Evolutionary conservation across 2,797 vertebrate genomes (phyloP).

Genomic region (Prionace glauca): DNA sequence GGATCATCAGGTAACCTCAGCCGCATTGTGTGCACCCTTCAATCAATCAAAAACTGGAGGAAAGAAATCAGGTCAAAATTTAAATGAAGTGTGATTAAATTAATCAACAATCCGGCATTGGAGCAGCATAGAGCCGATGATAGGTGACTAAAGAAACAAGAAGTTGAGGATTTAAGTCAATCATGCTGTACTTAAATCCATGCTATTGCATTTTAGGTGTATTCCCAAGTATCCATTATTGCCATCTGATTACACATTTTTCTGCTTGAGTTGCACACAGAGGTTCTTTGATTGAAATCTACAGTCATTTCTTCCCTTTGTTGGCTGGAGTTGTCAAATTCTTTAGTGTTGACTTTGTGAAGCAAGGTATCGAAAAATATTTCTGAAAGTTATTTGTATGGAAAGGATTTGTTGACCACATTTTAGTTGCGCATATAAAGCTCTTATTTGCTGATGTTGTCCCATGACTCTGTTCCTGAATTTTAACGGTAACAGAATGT

Average conservation of each 20-base stretch:
- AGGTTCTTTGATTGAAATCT: constrained; percentile 9
- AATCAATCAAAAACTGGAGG: constrained; percentile 9
- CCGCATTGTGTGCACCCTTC: background rate
- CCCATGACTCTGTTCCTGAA: constrained; percentile 16
- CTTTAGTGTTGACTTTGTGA: constrained; percentile 10
- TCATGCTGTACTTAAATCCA: background rate
- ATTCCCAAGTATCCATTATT: constrained; percentile 20
- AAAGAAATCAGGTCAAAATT: constrained; percentile 5
- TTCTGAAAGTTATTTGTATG: constrained; percentile 9
- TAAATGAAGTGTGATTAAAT: constrained; percentile 23
- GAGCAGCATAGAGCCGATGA: background rate
- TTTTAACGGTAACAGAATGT: background rate
- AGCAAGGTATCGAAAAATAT: background rate
- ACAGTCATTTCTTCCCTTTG: background rate
- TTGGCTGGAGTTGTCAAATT: constrained; percentile 14
- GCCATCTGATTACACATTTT: constrained; percentile 7
- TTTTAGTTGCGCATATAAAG: constrained; percentile 10
- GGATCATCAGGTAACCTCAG: background rate
- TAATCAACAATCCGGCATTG: background rate
- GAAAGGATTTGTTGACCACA: background rate
- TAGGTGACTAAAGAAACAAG: background rate
- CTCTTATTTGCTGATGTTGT: background rate
- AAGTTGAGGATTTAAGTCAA: constrained; percentile 6
- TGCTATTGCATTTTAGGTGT: background rate
- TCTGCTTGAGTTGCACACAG: background rate